Evolutionary conservation across 2,888 invertebrate species (phyloP).

Genomic region (Troilus luridus): DNA sequence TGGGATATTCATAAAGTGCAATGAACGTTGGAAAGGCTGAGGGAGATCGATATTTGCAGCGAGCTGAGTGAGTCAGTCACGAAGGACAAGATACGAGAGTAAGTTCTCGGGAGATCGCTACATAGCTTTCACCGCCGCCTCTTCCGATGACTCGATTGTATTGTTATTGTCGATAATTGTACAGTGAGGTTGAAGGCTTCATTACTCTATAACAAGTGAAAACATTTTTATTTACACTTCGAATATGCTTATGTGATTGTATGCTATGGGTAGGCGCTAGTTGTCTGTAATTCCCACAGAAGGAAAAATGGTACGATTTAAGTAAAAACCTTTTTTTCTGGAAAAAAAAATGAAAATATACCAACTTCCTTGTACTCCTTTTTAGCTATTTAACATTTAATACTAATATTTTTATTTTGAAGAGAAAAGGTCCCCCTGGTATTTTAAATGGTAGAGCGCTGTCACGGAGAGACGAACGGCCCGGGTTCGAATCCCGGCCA

Average conservation of each 20-base stretch:
- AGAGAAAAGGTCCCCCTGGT: too few species aligned
- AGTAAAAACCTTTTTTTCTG: too few species aligned
- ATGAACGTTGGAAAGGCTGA: conserved; percentile 11
- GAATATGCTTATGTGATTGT: background rate
- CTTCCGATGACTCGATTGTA: background rate
- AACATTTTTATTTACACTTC: background rate
- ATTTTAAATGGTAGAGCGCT: too few species aligned
- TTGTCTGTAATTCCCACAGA: background rate
- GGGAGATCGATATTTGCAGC: conserved; percentile 17
- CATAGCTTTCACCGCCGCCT: background rate
- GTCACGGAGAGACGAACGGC: too few species aligned
- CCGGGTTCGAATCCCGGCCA: too few species aligned
- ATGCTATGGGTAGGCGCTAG: background rate
- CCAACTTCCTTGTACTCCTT: too few species aligned
- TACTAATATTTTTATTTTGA: too few species aligned
- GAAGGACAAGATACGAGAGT: conserved; percentile 5
- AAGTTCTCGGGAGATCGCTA: background rate
- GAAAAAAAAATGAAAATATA: too few species aligned
- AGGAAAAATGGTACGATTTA: too few species aligned
- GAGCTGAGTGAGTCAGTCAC: conserved; percentile 33
- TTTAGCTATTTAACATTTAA: too few species aligned
- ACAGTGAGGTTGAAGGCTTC: background rate
- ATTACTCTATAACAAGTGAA: background rate
- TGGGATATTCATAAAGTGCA: conserved; percentile 45
- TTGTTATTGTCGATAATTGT: background rate